Base-by-base conservation (phyloP, 1,140 invertebrate species). In the Colletes latitarsis region DNA sequence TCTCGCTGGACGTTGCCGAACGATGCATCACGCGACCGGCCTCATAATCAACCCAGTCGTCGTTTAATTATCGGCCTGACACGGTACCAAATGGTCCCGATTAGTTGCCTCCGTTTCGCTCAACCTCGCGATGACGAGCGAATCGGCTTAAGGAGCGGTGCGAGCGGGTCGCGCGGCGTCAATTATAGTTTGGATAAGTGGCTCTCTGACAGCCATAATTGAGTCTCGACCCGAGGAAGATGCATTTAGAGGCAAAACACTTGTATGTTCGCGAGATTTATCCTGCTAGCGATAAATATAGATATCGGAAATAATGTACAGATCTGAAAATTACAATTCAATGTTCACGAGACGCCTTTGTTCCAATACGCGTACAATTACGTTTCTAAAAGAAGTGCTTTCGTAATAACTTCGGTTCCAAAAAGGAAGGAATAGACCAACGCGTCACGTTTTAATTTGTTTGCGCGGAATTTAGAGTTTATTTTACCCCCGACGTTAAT, bases 21-120 rank as follows among this genome's bases (percentile, higher is more conserved):
- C 83, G 83, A 84, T 85, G 77, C 77, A 84, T 85, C 83, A 77
- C 74, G 52, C 14, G 60, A 30, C 30, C 75, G 70, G 77, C 55
- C 76, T 81, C 82, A 84, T 84, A 84, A 85, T 67, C 83, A 71
- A 85, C 39, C 67, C 72, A 68, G 62, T 62, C 82, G 67, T 81
- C 83, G 83, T 84, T 85, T 85, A 85, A 85, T 85, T 85, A 84
- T 79, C 77, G 82, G 30, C 55, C 19, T 66, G 82, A 84, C 82
- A 76, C 70, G 62, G 19, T 71, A 85, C 72, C 83, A 53, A 53
- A 57, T 66, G 68, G 21, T 68, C 77, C 58, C 78, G 78, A 84
- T 77, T 84, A 81, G 78, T 68, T 39, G 53, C 30, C 63, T 10
- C 14, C 39, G 17, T 3, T 19, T 49, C 0, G n/a, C 17, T 15